These are phyloP conservation scores for Elegia similella DNA, from an alignment of 2,888 invertebrate species.

Conservation along the genomic window DNA sequence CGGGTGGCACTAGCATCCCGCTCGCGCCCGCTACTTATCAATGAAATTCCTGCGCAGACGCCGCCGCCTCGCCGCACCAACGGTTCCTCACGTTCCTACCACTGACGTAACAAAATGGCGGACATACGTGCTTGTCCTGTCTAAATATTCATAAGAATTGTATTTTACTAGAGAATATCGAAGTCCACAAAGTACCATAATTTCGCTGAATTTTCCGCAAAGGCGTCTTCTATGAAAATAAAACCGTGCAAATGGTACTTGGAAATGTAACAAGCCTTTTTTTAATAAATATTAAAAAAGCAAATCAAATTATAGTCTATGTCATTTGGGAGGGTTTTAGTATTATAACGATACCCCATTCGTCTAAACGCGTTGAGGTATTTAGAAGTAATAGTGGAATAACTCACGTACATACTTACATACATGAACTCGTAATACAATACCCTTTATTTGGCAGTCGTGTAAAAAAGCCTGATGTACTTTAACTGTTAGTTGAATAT, in stretches of 20 bases:
- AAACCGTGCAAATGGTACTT: background rate
- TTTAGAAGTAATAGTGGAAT: too few relatives aligned
- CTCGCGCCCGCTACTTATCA: conserved; percentile 71
- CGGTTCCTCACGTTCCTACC: conserved; percentile 69
- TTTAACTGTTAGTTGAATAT: background rate
- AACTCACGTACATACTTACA: too few relatives aligned
- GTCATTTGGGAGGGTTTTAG: too few relatives aligned
- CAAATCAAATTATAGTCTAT: too few relatives aligned
- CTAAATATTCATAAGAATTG: conserved; percentile 31
- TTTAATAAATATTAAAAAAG: too few relatives aligned
- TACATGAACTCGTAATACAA: too few relatives aligned
- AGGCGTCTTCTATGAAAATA: background rate
- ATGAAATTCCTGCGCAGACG: conserved; percentile 69
- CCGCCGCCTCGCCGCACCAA: conserved; percentile 44
- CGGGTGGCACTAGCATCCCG: conserved; percentile 57
- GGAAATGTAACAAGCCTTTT: background rate
- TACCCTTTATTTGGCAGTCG: too few relatives aligned
- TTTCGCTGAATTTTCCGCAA: background rate
- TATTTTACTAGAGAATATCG: conserved; percentile 1
- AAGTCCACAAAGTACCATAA: background rate
- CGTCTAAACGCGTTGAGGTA: too few relatives aligned
- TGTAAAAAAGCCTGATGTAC: background rate
- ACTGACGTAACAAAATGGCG: conserved; percentile 76
- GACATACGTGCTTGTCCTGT: conserved; percentile 45
- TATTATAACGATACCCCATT: too few relatives aligned